Evolutionary conservation across 2,113 vertebrate genomes (phyloP), one percentile per base, ranked within the genome.

Genomic region (Porphyrio hochstetteri): DNA sequence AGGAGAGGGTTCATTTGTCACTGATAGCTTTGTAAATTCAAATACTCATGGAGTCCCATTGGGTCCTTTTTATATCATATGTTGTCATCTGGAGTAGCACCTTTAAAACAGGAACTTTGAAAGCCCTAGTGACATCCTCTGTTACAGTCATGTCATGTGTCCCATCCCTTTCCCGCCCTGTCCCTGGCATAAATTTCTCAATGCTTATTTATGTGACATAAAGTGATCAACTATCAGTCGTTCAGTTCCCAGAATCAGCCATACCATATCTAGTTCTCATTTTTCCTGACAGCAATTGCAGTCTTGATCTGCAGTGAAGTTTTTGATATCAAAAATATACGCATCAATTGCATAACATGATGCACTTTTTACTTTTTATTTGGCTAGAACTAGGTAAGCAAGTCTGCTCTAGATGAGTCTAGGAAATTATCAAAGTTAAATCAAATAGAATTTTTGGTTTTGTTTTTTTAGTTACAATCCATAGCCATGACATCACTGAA

Each of bases 101-200:
- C 50, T 85, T 55, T 88, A 64, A 71, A 83, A 60, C 2, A 53
- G 10, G 9, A 75, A 33, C 13, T 80, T 80, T 67, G 24, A 82
- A 75, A 91, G 25, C 13, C 20, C 31, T 50, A 13, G 24, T 50
- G 46, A 68, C 19, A 86, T 46, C 16, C 15, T 84, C 31, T 75
- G 3, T 35, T 78, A 67, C 16, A 78, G 15, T 13, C 42, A 61
- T 33, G 27, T 23, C 18, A 57, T 11, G 24, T 56, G 33, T 67
- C 36, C 16, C 2, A 4, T 31, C 21, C 15, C 4, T 4, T 3
- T 25, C 38, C 8, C 15, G 3, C n/a, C 13, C 14, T 5, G 2
- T 6, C 13, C 19, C 16, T 1, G 0, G 17, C 25, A 74, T 19
- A 28, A 71, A 74, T 55, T 67, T 74, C 44, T 64, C 60, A 55